These are phyloP conservation scores for Nothobranchius kuhntae DNA, from an alignment of 2,113 vertebrate genomes.

Conservation along the genomic window DNA sequence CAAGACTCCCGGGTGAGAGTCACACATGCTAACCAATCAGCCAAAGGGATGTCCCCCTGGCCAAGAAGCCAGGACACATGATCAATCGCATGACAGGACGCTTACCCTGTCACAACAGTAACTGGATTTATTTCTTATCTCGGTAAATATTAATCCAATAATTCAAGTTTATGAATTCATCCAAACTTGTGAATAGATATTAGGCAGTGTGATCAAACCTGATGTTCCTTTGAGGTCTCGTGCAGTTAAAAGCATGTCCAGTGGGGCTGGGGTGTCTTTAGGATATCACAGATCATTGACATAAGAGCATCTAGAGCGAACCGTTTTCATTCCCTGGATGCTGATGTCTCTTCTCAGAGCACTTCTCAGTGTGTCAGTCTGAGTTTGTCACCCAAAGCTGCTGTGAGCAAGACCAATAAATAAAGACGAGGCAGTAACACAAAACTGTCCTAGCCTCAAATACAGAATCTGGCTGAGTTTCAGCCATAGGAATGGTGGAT, in stretches of 20 bases:
- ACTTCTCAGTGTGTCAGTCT: conserved; percentile 37
- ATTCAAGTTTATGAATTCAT: conserved; percentile 6
- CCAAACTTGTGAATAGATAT: not conserved
- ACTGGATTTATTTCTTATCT: too few species aligned
- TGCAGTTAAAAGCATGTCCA: too few species aligned
- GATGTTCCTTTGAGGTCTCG: too few species aligned
- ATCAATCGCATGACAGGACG: too few species aligned
- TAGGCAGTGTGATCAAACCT: not conserved
- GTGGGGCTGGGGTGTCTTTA: conserved; percentile 10
- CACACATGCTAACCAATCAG: too few species aligned
- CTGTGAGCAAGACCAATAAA: conserved; percentile 46
- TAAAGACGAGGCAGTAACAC: conserved; percentile 40
- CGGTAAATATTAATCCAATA: too few species aligned
- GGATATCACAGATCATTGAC: conserved; percentile 50
- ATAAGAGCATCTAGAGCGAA: conserved; percentile 26
- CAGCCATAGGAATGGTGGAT: conserved; percentile 34
- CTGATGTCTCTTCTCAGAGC: conserved; percentile 31
- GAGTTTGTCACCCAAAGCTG: conserved; percentile 52
- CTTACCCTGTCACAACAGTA: too few species aligned
- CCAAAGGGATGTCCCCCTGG: too few species aligned
- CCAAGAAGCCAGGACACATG: too few species aligned
- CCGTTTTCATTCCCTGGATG: conserved; percentile 32
- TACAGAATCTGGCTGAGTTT: conserved; percentile 22
- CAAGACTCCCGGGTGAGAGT: too few species aligned
- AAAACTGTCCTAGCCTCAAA: conserved; percentile 23